Percentiles rank a stretch among this genome's conserved stretches.
These are phyloP conservation scores for Thamnophis sirtalis DNA, from an alignment of 2,113 vertebrate species.

Conservation along the genomic window DNA sequence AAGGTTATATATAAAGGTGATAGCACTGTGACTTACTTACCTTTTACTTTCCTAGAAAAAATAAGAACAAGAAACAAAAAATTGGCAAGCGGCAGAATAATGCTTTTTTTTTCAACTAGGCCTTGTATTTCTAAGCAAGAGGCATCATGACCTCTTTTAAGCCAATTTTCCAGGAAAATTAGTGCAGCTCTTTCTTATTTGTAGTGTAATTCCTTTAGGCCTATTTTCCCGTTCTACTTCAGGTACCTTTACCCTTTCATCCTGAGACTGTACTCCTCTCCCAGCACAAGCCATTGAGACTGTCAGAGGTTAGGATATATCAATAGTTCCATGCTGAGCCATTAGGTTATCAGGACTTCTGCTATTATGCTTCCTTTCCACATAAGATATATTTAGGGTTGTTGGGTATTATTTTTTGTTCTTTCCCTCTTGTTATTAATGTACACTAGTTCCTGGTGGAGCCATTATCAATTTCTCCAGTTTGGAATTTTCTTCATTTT, in stretches of 20 bases:
- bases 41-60: neutral
- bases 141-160: neutral
- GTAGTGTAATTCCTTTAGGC: neutral
- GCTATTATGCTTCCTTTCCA: neutral
- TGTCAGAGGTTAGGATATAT: slow-evolving; percentile 9
- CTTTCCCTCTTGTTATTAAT: slow-evolving; percentile 3
- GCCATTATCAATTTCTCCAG: neutral
- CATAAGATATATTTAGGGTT: neutral
- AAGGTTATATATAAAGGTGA: neutral
- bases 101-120: neutral
- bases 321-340: slow-evolving; percentile 5
- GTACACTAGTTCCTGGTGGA: neutral
- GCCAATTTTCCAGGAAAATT: slow-evolving; percentile 15
- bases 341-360: neutral
- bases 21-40: neutral
- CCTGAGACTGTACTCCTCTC: neutral
- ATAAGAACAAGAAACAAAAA: neutral
- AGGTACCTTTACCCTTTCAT: neutral
- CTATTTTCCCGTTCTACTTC: neutral
- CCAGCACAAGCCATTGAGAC: neutral
- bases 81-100: neutral
- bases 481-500: slow-evolving; percentile 8
- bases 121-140: neutral
- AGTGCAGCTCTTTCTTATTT: neutral
- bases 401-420: neutral